Evolutionary conservation across 2,888 invertebrate genomes (phyloP), one percentile per base, ranked within the genome.

Genomic region (Coelopa pilipes): DNA sequence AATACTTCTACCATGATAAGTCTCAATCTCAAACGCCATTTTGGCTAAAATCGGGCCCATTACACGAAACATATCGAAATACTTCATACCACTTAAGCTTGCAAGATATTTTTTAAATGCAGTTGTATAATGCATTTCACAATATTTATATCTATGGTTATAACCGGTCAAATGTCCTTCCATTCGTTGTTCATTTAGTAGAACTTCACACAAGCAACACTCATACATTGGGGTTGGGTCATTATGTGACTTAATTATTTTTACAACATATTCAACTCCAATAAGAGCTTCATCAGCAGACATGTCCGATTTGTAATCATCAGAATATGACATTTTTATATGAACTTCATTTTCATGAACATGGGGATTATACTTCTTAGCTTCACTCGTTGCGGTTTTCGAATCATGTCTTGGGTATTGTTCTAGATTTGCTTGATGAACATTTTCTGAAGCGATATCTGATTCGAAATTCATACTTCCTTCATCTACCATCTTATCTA

Each of bases 251-350:
- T 92, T 90, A 21, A 90, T 88, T 78, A 93, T 88, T 86, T 94
- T 94, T 71, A 94, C 87, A 73, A 94, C 88, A 87, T 94, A 94
- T 87, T 94, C 94, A 74, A 94, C 86, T 17, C 94, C 94, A 71
- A 93, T 83, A 76, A 90, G 84, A 9, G 82, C 83, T 13, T 82
- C 79, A n/a, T 71, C 63, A 50, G 17, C 11, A 55, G 10, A 55
- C 4, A 65, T 53, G 4, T 72, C 34, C 5, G 24, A 15, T 55
- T 70, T 50, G 7, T 49, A 15, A 49, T n/a, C 47, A 34, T 34
- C 34, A 34, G 34, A 34, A 34, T 2, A 2, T 7, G 2, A 7
- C 34, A 34, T 34, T 4, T 34, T 34, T 34, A 2, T 2, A 2
- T 34, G 2, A 34, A 34, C 34, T 34, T 34, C 15, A 34, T 34